phyloP scores from a whole-genome alignment of 2,797 vertebrate species.

The Ctenosaura bakeri region DNA sequence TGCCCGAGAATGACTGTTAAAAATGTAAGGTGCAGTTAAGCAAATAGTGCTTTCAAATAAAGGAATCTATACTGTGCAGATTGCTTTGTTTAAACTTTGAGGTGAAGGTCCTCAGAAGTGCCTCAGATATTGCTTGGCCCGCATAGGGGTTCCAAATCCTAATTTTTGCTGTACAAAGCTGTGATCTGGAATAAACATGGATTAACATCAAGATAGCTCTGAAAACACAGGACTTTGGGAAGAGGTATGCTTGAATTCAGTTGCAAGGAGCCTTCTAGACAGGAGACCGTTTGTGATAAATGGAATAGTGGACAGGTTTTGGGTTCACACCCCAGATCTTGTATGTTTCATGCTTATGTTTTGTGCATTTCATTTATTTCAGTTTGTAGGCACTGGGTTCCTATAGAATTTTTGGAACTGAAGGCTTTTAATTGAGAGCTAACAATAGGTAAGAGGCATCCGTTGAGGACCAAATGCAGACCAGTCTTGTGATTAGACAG shows the following conservation, averaged over 20 bases:
- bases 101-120: not conserved
- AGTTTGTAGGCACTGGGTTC: not conserved
- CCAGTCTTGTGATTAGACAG: not conserved
- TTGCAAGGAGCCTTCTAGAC: not conserved
- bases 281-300: not conserved
- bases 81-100: not conserved
- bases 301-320: not conserved
- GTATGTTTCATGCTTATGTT: not conserved
- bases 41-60: not conserved
- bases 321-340: not conserved
- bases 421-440: not conserved
- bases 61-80: not conserved
- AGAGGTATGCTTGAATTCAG: not conserved
- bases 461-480: not conserved
- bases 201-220: not conserved
- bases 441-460: not conserved
- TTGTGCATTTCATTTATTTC: not conserved
- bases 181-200: not conserved
- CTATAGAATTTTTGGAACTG: not conserved
- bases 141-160: not conserved
- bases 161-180: not conserved
- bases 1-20: not conserved
- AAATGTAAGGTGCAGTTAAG: not conserved
- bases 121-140: not conserved
- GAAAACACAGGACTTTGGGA: not conserved